These are phyloP conservation scores for Cephus nigrinus DNA, from an alignment of 2,888 invertebrate species.

Conservation along the genomic window DNA sequence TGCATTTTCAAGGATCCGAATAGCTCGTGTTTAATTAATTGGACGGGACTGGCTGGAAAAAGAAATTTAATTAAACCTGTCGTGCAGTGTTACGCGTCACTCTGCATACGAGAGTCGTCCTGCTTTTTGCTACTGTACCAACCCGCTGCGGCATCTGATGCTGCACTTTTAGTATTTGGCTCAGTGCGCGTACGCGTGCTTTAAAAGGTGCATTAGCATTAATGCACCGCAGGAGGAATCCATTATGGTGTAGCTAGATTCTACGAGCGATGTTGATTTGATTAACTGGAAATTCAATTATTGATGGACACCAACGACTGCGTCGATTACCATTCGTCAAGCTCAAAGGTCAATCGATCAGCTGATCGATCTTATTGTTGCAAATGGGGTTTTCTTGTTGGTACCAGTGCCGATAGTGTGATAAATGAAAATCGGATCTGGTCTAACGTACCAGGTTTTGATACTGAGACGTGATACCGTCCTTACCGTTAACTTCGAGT, in stretches of 20 bases:
- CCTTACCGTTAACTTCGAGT: not conserved
- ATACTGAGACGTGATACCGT: not conserved
- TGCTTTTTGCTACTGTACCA: not conserved
- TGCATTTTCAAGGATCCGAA: not conserved
- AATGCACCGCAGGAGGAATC: not conserved
- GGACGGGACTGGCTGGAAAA: slow-evolving; percentile 4
- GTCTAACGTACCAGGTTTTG: not conserved
- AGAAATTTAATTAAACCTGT: slow-evolving; percentile 22
- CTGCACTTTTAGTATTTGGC: not conserved
- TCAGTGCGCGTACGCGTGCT: not conserved
- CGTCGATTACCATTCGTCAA: not conserved
- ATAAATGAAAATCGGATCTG: not conserved
- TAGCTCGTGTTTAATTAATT: slow-evolving; percentile 15
- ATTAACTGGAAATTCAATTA: not conserved
- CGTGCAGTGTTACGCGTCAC: slow-evolving; percentile 15
- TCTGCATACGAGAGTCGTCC: not conserved
- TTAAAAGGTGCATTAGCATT: not conserved
- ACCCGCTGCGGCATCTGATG: not conserved
- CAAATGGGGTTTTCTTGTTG: not conserved
- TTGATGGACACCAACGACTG: not conserved
- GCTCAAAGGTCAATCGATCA: not conserved
- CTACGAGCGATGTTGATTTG: not conserved
- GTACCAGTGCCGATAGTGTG: not conserved
- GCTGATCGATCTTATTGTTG: not conserved
- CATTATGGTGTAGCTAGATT: not conserved